Conservation (phyloP, 2,888 invertebrate species). For the Aleiodes testaceus region DNA sequence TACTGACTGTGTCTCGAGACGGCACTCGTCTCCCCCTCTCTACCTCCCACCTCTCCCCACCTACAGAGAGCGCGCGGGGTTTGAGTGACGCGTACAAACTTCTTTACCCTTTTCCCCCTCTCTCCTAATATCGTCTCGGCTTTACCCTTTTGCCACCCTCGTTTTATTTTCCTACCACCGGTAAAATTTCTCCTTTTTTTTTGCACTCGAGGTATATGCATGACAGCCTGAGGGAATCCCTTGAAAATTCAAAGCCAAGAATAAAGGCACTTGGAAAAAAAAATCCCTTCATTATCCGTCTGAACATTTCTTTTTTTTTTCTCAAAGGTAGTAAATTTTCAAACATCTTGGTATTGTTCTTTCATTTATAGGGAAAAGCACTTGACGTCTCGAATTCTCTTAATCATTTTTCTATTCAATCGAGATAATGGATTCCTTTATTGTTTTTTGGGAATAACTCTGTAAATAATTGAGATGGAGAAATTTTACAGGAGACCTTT, state of each 20-base stretch:
- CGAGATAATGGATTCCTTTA: too few relatives aligned
- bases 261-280: neutral
- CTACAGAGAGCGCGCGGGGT: slow-evolving; percentile 52
- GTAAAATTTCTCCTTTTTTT: slow-evolving; percentile 11
- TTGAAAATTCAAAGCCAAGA: slow-evolving; percentile 11
- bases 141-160: slow-evolving; percentile 43
- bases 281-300: slow-evolving; percentile 25
- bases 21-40: slow-evolving; percentile 47
- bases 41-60: slow-evolving; percentile 56
- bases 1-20: slow-evolving; percentile 32
- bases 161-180: slow-evolving; percentile 38
- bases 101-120: slow-evolving; percentile 48
- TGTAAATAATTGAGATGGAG: too few relatives aligned
- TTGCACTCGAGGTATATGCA: slow-evolving; percentile 14
- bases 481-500: too few relatives aligned
- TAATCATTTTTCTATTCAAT: too few relatives aligned
- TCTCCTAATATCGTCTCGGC: slow-evolving; percentile 43
- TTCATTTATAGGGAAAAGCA: too few relatives aligned
- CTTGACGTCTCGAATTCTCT: too few relatives aligned
- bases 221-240: slow-evolving; percentile 16
- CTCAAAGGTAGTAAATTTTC: neutral
- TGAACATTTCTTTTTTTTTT: neutral
- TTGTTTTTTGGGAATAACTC: too few relatives aligned
- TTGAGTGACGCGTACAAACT: slow-evolving; percentile 69
- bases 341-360: slow-evolving; percentile 7